Percentiles rank a stretch among this genome's conserved stretches.
Conservation (phyloP, 2,797 vertebrate species). For the Centroberyx gerrardi region DNA sequence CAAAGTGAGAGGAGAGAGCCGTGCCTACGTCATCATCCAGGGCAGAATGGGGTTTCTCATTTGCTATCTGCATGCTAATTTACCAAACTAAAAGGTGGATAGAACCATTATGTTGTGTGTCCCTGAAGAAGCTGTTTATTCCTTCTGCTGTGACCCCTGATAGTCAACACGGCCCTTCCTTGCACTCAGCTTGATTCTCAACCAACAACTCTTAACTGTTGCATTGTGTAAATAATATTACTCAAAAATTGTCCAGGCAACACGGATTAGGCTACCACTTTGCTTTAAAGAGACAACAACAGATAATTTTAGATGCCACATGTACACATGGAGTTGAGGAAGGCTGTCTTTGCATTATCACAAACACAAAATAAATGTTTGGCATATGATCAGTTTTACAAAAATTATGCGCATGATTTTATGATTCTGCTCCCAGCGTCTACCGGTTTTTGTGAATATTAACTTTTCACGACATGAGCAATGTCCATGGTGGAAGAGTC, state of each 20-base stretch:
- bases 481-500: too few species aligned
- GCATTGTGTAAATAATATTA: background rate
- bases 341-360: background rate
- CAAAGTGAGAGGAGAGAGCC: constrained; percentile 34
- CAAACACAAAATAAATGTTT: background rate
- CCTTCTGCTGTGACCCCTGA: background rate
- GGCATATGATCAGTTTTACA: too few species aligned
- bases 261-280: background rate
- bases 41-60: constrained; percentile 26
- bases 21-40: constrained; percentile 33
- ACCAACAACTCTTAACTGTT: background rate
- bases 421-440: too few species aligned
- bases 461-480: too few species aligned
- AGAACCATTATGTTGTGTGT: background rate
- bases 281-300: background rate
- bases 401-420: too few species aligned
- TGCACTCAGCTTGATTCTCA: background rate
- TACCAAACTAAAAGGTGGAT: constrained; percentile 5
- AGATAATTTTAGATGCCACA: background rate
- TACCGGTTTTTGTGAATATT: too few species aligned
- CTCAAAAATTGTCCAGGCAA: constrained; percentile 11
- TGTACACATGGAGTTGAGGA: background rate
- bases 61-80: constrained; percentile 14
- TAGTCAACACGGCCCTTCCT: background rate
- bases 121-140: background rate